Evolutionary conservation across 2,113 vertebrate species (phyloP), one percentile per base, ranked within the genome.

Genomic region (Gnathonemus longibarbis): DNA sequence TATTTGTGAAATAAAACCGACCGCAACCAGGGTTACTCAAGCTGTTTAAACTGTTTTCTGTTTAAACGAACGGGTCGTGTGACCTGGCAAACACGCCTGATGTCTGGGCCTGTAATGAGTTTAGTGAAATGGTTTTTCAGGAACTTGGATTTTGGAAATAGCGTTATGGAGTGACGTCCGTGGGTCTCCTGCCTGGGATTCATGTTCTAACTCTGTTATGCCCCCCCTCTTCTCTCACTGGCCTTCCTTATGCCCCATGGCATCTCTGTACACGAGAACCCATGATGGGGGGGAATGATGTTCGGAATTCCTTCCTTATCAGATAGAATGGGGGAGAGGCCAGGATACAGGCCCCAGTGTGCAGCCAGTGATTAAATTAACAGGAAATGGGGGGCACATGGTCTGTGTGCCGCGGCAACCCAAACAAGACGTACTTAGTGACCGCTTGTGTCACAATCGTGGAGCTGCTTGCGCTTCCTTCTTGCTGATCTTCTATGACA

Each of bases 341-440:
- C 90, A 91, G 93, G 93, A 92, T 92, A 92, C 93, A 94, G 91
- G 93, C 92, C 94, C 95, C 93, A 94, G 91, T 95, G 94, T 91
- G 91, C 94, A 89, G 92, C 94, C 93, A 93, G 92, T 94, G 94
- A 96, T 96, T 93, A 95, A 95, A 96, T 96, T 96, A 96, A 94
- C 91, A 92, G 89, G 91, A 95, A 96, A 96, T 95, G 95, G 95
- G 95, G 95, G 93, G 94, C 96, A 95, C 92, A 95, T 96, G 95
- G 93, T 90, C 93, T 92, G 92, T 93, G 93, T 95, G 95, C 94
- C 92, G 92, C 95, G 94, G 93, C 94, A 94, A 94, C 94, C 92
- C 92, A 95, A 96, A 95, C 95, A 95, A 95, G 94, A 92, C 94
- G 93, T 93, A 94, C 92, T 94, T 91, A 94, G 91, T 93, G 92